Evolutionary conservation across 2,113 vertebrate genomes (phyloP).

Genomic region (Balaenoptera acutorostrata): DNA sequence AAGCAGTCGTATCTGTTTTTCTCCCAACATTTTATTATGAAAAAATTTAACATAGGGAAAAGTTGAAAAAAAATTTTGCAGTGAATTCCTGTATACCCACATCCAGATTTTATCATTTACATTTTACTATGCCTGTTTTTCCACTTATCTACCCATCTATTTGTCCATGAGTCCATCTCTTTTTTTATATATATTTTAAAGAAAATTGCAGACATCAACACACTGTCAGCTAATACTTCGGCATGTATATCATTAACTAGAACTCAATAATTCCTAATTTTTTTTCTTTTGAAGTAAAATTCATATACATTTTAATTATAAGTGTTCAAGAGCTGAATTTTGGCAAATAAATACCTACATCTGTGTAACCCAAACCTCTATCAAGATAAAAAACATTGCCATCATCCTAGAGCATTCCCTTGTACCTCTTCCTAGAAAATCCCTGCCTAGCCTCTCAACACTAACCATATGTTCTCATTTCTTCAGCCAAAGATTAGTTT

Average conservation of each 20-base stretch:
- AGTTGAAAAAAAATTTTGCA: neutral
- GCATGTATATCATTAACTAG: neutral
- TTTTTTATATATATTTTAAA: neutral
- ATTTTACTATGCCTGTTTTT: neutral
- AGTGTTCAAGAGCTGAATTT: neutral
- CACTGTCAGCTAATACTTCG: neutral
- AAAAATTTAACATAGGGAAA: neutral
- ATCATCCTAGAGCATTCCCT: neutral
- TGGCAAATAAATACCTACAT: neutral
- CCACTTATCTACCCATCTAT: neutral
- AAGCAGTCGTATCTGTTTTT: neutral
- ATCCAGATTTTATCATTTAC: neutral
- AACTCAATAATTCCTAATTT: neutral
- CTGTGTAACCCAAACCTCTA: neutral
- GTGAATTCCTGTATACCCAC: neutral
- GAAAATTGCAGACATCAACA: neutral
- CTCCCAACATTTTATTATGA: neutral
- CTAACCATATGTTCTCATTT: neutral
- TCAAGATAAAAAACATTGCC: neutral
- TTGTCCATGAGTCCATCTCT: neutral
- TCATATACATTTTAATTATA: neutral
- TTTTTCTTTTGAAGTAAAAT: constrained; percentile 15
- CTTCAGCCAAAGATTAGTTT: neutral
- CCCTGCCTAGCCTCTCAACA: neutral
- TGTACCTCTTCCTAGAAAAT: neutral